Conservation (phyloP, 1,140 invertebrate species). For the Caenorhabditis briggsae region DNA sequence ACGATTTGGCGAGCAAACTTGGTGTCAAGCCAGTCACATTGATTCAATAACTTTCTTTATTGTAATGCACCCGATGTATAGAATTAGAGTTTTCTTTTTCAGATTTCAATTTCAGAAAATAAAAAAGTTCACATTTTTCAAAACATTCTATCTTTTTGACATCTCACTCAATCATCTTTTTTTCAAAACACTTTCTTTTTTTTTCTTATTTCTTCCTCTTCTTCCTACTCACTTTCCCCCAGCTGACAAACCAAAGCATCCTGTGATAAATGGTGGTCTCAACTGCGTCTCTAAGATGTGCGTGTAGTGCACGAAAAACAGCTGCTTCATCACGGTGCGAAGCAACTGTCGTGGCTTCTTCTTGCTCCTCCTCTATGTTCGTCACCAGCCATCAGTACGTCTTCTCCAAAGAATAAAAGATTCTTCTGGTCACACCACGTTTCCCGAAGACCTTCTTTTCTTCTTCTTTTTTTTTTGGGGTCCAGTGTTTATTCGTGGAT, state of each 20-base stretch:
- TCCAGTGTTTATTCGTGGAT: conserved; percentile 30
- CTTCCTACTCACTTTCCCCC: background rate
- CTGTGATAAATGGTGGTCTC: conserved; percentile 39
- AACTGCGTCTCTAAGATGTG: conserved; percentile 47
- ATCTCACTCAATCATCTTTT: conserved; percentile 39
- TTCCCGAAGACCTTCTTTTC: background rate
- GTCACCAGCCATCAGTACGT: conserved; percentile 1
- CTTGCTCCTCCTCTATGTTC: background rate
- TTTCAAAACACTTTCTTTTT: conserved; percentile 10
- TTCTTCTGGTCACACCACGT: conserved; percentile 33
- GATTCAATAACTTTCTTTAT: background rate
- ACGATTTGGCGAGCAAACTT: conserved; percentile 57
- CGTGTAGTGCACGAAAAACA: conserved; percentile 50
- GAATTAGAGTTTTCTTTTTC: too few species aligned
- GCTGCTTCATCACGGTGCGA: conserved; percentile 2
- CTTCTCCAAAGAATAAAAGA: conserved; percentile 44
- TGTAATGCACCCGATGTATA: background rate
- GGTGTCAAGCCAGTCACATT: conserved; percentile 29
- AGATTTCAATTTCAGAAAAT: background rate
- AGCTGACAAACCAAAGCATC: conserved; percentile 20
- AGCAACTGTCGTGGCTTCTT: background rate
- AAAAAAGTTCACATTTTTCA: background rate
- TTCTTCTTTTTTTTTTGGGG: background rate
- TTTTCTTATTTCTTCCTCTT: background rate
- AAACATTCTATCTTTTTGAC: background rate